phyloP scores from a whole-genome alignment of 1,140 invertebrate genomes.

The Drosophila bocki region DNA sequence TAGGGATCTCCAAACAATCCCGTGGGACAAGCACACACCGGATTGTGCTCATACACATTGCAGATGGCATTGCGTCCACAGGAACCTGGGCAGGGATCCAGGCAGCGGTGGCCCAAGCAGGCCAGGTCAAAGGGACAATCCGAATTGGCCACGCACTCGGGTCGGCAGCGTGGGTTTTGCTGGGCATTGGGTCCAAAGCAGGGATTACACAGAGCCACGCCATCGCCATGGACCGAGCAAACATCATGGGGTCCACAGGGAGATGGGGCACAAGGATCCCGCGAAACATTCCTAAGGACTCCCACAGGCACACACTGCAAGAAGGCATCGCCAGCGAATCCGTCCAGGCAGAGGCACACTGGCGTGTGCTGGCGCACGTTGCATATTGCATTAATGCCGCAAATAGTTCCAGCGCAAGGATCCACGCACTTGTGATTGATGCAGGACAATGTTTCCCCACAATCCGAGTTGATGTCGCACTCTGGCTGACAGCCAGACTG shows the following conservation, averaged over 20 bases:
- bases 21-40: slow-evolving; percentile 90
- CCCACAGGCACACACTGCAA: slow-evolving; percentile 89
- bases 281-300: slow-evolving; percentile 87
- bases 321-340: slow-evolving; percentile 92
- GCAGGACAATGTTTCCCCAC: slow-evolving; percentile 90
- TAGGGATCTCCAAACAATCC: slow-evolving; percentile 93
- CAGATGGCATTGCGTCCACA: slow-evolving; percentile 92
- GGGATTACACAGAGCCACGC: slow-evolving; percentile 92
- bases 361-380: slow-evolving; percentile 91
- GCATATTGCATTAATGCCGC: slow-evolving; percentile 91
- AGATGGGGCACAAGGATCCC: slow-evolving; percentile 89
- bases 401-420: slow-evolving; percentile 91
- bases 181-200: slow-evolving; percentile 89
- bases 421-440: slow-evolving; percentile 91
- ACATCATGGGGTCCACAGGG: slow-evolving; percentile 90
- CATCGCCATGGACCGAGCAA: slow-evolving; percentile 89
- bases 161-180: slow-evolving; percentile 90
- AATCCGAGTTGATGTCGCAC: slow-evolving; percentile 92
- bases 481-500: slow-evolving; percentile 91
- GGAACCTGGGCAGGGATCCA: slow-evolving; percentile 92
- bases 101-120: slow-evolving; percentile 91
- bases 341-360: slow-evolving; percentile 90
- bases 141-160: slow-evolving; percentile 91
- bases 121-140: slow-evolving; percentile 92
- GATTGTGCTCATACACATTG: slow-evolving; percentile 90